Conservation (phyloP, 2,797 vertebrate species). For the Loris lydekkerianus region DNA sequence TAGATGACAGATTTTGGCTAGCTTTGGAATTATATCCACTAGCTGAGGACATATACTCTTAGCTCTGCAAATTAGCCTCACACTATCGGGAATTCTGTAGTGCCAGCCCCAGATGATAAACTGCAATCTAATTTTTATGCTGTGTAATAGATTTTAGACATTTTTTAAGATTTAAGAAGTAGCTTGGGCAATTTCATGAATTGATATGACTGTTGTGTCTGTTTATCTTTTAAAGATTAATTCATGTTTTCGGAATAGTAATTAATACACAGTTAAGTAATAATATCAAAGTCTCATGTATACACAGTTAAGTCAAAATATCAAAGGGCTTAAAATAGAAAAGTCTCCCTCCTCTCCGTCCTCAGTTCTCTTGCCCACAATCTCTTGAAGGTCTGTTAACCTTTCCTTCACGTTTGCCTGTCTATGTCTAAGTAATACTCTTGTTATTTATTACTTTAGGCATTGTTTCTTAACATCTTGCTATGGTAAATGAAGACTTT, state of each 20-base stretch:
- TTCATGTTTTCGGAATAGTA: slow-evolving; percentile 43
- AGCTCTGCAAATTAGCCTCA: slow-evolving; percentile 59
- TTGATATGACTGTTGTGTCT: slow-evolving; percentile 20
- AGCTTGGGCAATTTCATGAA: slow-evolving; percentile 25
- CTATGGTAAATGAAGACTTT: neutral
- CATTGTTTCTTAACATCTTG: neutral
- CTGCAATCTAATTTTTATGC: slow-evolving; percentile 63
- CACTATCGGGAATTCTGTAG: slow-evolving; percentile 10
- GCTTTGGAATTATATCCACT: slow-evolving; percentile 73
- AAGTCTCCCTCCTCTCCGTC: neutral
- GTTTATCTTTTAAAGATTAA: slow-evolving; percentile 53
- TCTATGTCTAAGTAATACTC: neutral
- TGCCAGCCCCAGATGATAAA: slow-evolving; percentile 46
- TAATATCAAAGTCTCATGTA: neutral
- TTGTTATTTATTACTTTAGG: neutral
- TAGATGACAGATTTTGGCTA: slow-evolving; percentile 71
- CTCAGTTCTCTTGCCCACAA: neutral
- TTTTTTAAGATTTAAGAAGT: slow-evolving; percentile 47
- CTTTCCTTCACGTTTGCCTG: neutral
- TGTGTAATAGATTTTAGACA: slow-evolving; percentile 41
- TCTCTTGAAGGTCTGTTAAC: neutral
- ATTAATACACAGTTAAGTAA: neutral
- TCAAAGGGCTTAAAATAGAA: slow-evolving; percentile 37
- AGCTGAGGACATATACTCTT: slow-evolving; percentile 55
- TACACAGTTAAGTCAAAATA: neutral